Conservation (phyloP, 2,113 vertebrate species). For the Tachycineta bicolor region DNA sequence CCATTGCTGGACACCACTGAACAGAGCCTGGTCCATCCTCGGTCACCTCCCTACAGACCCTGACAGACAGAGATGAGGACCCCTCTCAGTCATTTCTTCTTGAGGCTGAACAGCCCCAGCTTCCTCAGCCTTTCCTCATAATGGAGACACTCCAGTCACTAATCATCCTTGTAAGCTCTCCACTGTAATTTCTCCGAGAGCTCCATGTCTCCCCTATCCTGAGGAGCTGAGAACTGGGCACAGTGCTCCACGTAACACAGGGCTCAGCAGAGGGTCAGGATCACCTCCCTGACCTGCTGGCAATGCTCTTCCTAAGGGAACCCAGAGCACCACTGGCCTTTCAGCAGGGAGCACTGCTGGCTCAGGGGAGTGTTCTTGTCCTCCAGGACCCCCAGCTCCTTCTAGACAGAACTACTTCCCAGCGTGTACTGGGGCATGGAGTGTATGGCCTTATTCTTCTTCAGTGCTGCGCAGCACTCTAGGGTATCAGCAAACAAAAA, state of each 20-base stretch:
- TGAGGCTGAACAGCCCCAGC: not conserved
- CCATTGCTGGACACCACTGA: accelerated
- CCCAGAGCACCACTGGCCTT: accelerated
- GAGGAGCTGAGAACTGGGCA: not conserved
- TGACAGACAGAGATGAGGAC: accelerated
- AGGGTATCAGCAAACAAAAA: not conserved
- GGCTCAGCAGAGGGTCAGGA: not conserved
- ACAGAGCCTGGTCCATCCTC: not conserved
- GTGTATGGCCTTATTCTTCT: not conserved
- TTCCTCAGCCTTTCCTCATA: not conserved
- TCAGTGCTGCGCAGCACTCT: accelerated
- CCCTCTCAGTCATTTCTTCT: accelerated
- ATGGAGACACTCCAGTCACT: not conserved
- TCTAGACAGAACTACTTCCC: not conserved
- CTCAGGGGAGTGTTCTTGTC: not conserved
- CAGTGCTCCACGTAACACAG: accelerated
- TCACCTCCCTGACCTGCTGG: not conserved
- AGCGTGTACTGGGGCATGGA: too few species aligned
- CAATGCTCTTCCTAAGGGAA: not conserved
- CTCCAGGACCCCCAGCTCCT: not conserved
- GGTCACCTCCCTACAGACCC: not conserved
- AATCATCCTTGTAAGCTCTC: not conserved
- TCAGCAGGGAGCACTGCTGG: not conserved
- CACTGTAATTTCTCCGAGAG: not conserved
- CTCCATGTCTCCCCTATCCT: accelerated